Conservation (phyloP, 1,140 invertebrate genomes). For the Heliothis virescens region DNA sequence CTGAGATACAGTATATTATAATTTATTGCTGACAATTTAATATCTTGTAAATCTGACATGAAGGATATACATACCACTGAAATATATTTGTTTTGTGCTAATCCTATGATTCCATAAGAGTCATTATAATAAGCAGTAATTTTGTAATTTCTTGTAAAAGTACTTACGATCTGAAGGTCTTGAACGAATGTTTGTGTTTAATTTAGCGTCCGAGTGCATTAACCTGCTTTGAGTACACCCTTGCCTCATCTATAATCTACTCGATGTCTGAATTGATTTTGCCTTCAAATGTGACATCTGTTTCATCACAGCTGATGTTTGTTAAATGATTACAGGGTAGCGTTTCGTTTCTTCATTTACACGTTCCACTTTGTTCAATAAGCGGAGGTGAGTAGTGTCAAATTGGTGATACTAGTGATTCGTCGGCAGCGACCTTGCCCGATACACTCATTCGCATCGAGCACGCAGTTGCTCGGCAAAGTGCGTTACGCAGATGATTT, state of each 20-base stretch:
- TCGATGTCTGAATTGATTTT: slow-evolving; percentile 77
- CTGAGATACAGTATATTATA: not conserved
- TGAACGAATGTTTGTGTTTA: slow-evolving; percentile 9
- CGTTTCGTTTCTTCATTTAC: slow-evolving; percentile 79
- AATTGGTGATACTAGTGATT: slow-evolving; percentile 72
- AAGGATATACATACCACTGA: not conserved
- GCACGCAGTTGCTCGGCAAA: slow-evolving; percentile 35
- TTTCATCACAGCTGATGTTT: slow-evolving; percentile 69
- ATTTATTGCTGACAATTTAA: not conserved
- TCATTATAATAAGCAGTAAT: not conserved
- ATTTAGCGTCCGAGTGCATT: slow-evolving; percentile 25
- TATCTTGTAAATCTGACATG: not conserved
- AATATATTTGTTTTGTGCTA: not conserved
- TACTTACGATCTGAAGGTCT: not conserved
- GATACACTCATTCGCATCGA: slow-evolving; percentile 49
- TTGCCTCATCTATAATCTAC: slow-evolving; percentile 59
- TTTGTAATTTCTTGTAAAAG: not conserved
- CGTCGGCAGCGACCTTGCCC: slow-evolving; percentile 67
- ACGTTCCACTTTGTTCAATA: slow-evolving; percentile 81
- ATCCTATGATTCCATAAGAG: not conserved
- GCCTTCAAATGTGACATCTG: slow-evolving; percentile 75
- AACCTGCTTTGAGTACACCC: slow-evolving; percentile 31
- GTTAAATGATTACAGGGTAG: slow-evolving; percentile 74
- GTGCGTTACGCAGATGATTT: slow-evolving; percentile 42
- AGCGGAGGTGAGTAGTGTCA: slow-evolving; percentile 79